These are phyloP conservation scores for Austrolebias charrua DNA, from an alignment of 2,797 vertebrate genomes.

Conservation along the genomic window DNA sequence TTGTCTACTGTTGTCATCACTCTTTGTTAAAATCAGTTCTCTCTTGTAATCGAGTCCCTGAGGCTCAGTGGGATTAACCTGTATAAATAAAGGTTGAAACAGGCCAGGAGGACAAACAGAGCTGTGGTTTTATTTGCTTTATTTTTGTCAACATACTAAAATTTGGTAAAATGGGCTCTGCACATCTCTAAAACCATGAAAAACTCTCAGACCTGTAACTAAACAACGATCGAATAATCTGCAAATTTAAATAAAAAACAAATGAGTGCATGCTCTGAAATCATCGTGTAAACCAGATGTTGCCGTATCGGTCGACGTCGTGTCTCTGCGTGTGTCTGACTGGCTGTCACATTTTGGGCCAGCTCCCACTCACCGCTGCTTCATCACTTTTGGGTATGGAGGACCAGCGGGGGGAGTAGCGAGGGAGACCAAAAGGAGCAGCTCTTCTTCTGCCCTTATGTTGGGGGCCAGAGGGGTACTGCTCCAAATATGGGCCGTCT, in stretches of 20 bases:
- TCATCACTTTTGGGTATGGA: not conserved
- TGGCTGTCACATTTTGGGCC: not conserved
- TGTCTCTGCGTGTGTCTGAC: not conserved
- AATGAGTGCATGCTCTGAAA: not conserved
- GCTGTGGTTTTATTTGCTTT: not conserved
- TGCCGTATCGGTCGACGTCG: not conserved
- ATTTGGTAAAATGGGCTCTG: not conserved
- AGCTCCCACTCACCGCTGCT: conserved; percentile 9
- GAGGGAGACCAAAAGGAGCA: conserved; percentile 6
- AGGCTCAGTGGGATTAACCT: no score
- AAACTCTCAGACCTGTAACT: not conserved
- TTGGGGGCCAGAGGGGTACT: not conserved
- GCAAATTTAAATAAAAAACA: not conserved
- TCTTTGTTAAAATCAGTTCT: no score
- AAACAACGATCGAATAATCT: not conserved
- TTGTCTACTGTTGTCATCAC: no score
- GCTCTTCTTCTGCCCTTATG: conserved; percentile 10
- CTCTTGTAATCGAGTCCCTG: no score
- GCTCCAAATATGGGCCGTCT: not conserved
- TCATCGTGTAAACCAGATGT: not conserved
- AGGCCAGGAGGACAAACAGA: not conserved
- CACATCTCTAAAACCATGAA: not conserved
- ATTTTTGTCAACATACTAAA: not conserved
- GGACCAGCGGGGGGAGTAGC: conserved; percentile 18
- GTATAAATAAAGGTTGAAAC: no score